Base-by-base conservation (phyloP, 2,888 invertebrate species). In the Epinotia bilunana region DNA sequence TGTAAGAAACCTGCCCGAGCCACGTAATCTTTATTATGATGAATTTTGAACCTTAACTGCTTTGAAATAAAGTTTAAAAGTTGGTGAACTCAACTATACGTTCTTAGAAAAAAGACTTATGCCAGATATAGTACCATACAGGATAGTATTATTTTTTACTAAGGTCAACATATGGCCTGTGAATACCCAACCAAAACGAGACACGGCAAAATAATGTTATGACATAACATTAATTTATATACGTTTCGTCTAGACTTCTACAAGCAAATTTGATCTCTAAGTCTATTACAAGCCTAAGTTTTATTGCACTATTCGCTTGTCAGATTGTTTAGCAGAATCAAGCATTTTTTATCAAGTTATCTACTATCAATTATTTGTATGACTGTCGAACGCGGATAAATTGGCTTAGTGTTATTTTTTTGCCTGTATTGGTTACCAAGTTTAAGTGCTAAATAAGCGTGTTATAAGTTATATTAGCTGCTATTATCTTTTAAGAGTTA, bases 341-440 rank as follows among this genome's bases (percentile, higher is more conserved):
- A 57, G 76, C 39, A 11, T 70, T 76, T 76, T 77, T 77, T 77
- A 70, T 72, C 63, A 63, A 39, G n/a, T 16, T 74, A 72, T 73
- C 65, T 74, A 68, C 65, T 77, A 78, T 80, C 78, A 78, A 81
- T 81, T 78, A 80, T 20, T 18, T 62, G 78, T 77, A 79, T 79
- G 78, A 78, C 79, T 81, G 77, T 78, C 74, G 78, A 78, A 74
- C 57, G 68, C 73, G 77, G 78, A 78, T 77, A 78, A 78, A 80
- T 80, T 75, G 73, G 70, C 79, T 73, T 33, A 28, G 6, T n/a
- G 53, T 65, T 49, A 28, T 55, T 71, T 73, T 73, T 74, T 74
- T 74, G 49, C 43, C 23, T 57, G 49, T 23, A 58, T 55, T 49
- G 28, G 28, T 57, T 33, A 43, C 64, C 65, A 39, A 57, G 16